Evolutionary conservation across 2,888 invertebrate genomes (phyloP), one percentile per base, ranked within the genome.

Genomic region (Rhingia rostrata): DNA sequence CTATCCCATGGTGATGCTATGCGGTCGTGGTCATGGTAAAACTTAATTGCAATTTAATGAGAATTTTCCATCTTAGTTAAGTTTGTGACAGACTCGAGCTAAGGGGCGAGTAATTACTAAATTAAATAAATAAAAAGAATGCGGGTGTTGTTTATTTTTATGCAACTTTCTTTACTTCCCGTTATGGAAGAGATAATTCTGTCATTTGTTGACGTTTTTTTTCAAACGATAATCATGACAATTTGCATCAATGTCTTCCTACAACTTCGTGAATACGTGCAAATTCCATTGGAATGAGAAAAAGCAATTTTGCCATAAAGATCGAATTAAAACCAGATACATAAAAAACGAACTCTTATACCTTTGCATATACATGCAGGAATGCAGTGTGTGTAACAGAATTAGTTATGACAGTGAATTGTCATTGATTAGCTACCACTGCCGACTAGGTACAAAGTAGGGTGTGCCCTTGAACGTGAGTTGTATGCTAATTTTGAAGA

Each of bases 401-500:
- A 56, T 78, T 66, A 61, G 30, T 77, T 72, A 63, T 82, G 82
- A 72, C 78, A 78, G 49, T n/a, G 35, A 67, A 56, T 43, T 66
- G 72, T 72, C 72, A 72, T 64, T 72, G 73, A 51, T 72, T 66
- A 33, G 37, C 30, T 43, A 30, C 51, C 14, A 39, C 45, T 33
- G 53, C 37, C 10, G 56, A 47, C n/a, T 54, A 43, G 61, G 22
- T 22, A 22, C 22, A 22, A 2, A 41, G 49, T 56, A 56, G 51
- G 78, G 72, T 63, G 78, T 78, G 73, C 73, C 73, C 72, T 83
- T 83, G 73, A 73, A 83, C 82, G 82, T 83, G 82, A 61, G 49
- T 83, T 78, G 82, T 63, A 73, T 78, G 78, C 51, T 54, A 73
- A 82, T 67, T 22, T 83, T 35, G 51, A 63, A 67, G 67, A 78